Evolutionary conservation across 30 jellyfish, hydroid and myxozoan genomes (phyloP).

Genomic region (Hydra vulgaris): DNA sequence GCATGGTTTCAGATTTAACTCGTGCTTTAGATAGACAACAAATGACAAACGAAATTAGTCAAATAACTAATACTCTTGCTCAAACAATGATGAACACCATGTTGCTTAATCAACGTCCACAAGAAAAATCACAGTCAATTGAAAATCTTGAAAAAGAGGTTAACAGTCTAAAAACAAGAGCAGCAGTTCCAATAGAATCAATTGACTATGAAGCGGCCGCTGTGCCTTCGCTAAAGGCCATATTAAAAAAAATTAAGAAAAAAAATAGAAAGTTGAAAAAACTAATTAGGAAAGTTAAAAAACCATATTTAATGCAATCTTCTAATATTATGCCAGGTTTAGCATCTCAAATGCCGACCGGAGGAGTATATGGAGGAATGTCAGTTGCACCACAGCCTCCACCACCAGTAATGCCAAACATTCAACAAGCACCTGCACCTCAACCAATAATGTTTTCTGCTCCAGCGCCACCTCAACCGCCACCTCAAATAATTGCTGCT

Average conservation of each 20-base stretch:
- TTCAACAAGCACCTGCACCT: not conserved
- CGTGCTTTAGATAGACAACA: conserved; percentile 88
- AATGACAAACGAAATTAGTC: conserved; percentile 63
- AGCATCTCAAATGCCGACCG: not conserved
- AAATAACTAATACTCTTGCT: conserved; percentile 66
- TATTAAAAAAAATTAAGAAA: not conserved
- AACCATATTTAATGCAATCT: conserved; percentile 1
- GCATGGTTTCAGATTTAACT: conserved; percentile 69
- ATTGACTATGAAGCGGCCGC: conserved; percentile 6
- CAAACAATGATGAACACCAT: conserved; percentile 79
- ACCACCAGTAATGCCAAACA: not conserved
- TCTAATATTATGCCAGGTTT: not conserved
- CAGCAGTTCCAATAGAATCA: not conserved
- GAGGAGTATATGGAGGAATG: not conserved
- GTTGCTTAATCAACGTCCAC: conserved; percentile 32
- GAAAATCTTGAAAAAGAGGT: not conserved
- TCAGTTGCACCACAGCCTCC: not conserved
- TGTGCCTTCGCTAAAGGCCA: conserved; percentile 20
- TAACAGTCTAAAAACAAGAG: not conserved
- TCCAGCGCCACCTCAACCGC: conserved; percentile 15
- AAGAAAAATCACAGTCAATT: not conserved
- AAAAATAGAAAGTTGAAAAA: not conserved
- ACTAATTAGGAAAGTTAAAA: not conserved
- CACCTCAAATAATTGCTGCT: not conserved
- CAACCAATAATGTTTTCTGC: not conserved